Conservation (phyloP, 35 echinoderm and acorn worm species). For the Anneissia japonica region DNA sequence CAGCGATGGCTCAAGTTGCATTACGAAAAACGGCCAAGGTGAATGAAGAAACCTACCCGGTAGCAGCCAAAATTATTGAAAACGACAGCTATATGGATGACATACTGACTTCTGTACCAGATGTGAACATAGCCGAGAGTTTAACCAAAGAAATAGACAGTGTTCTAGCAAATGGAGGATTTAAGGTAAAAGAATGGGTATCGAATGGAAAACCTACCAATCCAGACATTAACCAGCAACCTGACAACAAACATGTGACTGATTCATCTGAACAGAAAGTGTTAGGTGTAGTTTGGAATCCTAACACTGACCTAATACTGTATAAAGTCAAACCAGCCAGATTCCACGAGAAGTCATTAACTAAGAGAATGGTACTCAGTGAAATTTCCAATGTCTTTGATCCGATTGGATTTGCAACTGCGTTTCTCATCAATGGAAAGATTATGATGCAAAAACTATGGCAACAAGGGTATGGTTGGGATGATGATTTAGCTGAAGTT, state of each 20-base stretch:
- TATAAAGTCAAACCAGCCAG: slow-evolving; percentile 25
- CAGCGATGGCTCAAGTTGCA: slow-evolving; percentile 29
- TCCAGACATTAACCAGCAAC: neutral
- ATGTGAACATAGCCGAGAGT: neutral
- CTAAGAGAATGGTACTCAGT: slow-evolving; percentile 38
- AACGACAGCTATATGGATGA: too few relatives aligned
- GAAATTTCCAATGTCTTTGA: slow-evolving; percentile 31
- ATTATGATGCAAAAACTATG: slow-evolving; percentile 36
- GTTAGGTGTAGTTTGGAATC: slow-evolving; percentile 44
- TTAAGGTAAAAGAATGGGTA: slow-evolving; percentile 56
- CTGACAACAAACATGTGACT: too few relatives aligned
- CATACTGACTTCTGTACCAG: too few relatives aligned
- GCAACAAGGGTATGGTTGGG: slow-evolving; percentile 36
- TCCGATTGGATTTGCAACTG: slow-evolving; percentile 41
- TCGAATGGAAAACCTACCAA: slow-evolving; percentile 8
- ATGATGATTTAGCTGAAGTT: slow-evolving; percentile 7
- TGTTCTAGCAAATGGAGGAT: slow-evolving; percentile 46
- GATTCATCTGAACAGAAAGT: slow-evolving; percentile 25
- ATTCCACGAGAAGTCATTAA: neutral
- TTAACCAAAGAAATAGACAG: too few relatives aligned
- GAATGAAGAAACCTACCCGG: slow-evolving; percentile 8
- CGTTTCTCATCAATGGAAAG: slow-evolving; percentile 19
- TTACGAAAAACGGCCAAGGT: slow-evolving; percentile 31
- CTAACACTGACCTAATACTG: slow-evolving; percentile 20
- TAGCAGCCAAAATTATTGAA: slow-evolving; percentile 24